These are phyloP conservation scores for Drosophila suboccidentalis DNA, from an alignment of 2,888 invertebrate genomes.

Conservation along the genomic window DNA sequence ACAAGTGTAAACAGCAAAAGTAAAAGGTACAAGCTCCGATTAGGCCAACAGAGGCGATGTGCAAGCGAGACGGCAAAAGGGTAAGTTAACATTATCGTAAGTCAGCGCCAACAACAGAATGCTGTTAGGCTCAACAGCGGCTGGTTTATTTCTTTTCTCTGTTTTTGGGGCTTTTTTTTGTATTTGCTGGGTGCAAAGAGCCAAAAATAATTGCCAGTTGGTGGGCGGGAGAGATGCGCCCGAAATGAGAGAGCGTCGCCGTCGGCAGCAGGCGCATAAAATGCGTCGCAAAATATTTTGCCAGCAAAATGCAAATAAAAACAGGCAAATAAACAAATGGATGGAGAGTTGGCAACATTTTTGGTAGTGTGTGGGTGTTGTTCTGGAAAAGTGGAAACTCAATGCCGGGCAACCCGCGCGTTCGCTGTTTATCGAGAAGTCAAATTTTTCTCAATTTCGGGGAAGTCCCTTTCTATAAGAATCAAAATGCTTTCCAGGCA, in stretches of 20 bases:
- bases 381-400: constrained; percentile 42
- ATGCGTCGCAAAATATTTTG: constrained; percentile 75
- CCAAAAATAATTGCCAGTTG: constrained; percentile 58
- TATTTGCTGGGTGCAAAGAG: constrained; percentile 50
- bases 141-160: constrained; percentile 17
- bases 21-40: constrained; percentile 25
- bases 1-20: constrained; percentile 42
- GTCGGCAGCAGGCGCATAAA: constrained; percentile 49
- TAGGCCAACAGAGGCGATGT: constrained; percentile 6
- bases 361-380: constrained; percentile 7
- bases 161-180: constrained; percentile 10
- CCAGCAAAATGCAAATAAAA: constrained; percentile 55
- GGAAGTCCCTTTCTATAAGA: constrained; percentile 15
- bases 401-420: constrained; percentile 35
- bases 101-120: constrained; percentile 32
- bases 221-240: constrained; percentile 20
- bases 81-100: constrained; percentile 18
- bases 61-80: constrained; percentile 28
- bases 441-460: constrained; percentile 17
- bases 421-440: constrained; percentile 1
- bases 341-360: constrained; percentile 21
- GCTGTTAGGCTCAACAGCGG: constrained; percentile 44
- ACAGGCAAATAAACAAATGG: constrained; percentile 3
- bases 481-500: neutral
- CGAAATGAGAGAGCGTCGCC: constrained; percentile 26